Percentiles rank a stretch among this genome's conserved stretches.
Conservation (phyloP, 2,797 vertebrate species). For the Clarias laeviceps region DNA sequence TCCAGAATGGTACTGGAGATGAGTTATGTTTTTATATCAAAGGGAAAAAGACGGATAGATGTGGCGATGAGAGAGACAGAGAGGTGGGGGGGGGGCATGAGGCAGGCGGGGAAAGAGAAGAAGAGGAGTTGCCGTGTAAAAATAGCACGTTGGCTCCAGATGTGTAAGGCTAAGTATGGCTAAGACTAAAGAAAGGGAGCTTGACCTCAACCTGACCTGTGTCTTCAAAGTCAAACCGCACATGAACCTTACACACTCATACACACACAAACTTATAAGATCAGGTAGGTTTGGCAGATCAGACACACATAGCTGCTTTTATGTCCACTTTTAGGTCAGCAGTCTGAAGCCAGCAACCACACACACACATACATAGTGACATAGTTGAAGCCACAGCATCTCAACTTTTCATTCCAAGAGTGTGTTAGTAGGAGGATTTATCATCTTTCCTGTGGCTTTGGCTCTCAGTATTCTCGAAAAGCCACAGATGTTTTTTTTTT, state of each 20-base stretch:
- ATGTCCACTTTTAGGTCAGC: constrained; percentile 25
- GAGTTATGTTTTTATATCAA: constrained; percentile 82
- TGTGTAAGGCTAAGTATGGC: constrained; percentile 25
- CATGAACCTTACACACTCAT: constrained; percentile 29
- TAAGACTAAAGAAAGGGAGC: constrained; percentile 26
- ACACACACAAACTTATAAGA: constrained; percentile 24
- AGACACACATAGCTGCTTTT: constrained; percentile 31
- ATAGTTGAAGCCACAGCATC: constrained; percentile 26
- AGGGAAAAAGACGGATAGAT: constrained; percentile 60
- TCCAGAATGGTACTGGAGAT: constrained; percentile 72
- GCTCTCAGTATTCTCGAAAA: constrained; percentile 39
- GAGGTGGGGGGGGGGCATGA: constrained; percentile 43
- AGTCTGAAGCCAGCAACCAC: constrained; percentile 28
- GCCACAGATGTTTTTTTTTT: constrained; percentile 22
- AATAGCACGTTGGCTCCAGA: constrained; percentile 50
- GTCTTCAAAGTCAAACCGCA: constrained; percentile 36
- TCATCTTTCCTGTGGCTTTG: constrained; percentile 50
- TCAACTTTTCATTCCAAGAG: constrained; percentile 34
- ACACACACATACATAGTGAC: constrained; percentile 23
- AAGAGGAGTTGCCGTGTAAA: constrained; percentile 20
- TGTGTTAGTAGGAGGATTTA: constrained; percentile 44
- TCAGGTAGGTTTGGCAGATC: constrained; percentile 18
- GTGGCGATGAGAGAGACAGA: constrained; percentile 50
- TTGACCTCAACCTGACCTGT: constrained; percentile 52
- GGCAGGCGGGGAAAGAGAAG: constrained; percentile 29